These are phyloP conservation scores for Xiphophorus couchianus DNA, from an alignment of 2,113 vertebrate genomes.

Conservation along the genomic window DNA sequence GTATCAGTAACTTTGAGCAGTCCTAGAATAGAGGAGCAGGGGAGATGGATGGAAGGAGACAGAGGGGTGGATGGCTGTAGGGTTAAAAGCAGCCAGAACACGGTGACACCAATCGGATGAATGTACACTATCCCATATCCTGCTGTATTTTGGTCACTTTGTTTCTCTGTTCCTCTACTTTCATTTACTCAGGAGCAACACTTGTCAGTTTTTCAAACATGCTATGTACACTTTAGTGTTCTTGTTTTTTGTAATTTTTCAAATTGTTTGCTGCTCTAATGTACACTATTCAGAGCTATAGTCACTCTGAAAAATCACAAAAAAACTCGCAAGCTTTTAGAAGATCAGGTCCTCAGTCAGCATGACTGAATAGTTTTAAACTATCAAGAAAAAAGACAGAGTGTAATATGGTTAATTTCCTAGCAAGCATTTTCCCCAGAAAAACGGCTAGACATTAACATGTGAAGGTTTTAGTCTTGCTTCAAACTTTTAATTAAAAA, in stretches of 20 bases:
- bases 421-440: conserved; percentile 8
- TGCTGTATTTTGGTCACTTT: conserved; percentile 7
- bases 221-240: not conserved
- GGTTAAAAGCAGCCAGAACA: conserved; percentile 65
- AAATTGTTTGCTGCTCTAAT: no score
- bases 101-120: conserved; percentile 56
- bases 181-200: conserved; percentile 9
- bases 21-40: conserved; percentile 46
- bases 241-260: not conserved
- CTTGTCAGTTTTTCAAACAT: conserved; percentile 12
- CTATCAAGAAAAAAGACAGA: not conserved
- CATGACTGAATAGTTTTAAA: conserved; percentile 2
- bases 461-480: not conserved
- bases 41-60: conserved; percentile 55
- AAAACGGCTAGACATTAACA: conserved; percentile 6
- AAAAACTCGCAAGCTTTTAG: no score
- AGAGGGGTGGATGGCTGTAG: conserved; percentile 59
- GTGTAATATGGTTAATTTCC: conserved; percentile 2
- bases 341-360: not conserved
- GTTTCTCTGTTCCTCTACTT: conserved; percentile 1
- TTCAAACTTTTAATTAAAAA: conserved; percentile 17
- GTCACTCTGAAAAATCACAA: no score
- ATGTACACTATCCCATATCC: conserved; percentile 36
- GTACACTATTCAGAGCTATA: no score
- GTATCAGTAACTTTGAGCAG: conserved; percentile 71